Conservation (phyloP, 1,140 invertebrate genomes). For the Bombus pyrosoma region DNA sequence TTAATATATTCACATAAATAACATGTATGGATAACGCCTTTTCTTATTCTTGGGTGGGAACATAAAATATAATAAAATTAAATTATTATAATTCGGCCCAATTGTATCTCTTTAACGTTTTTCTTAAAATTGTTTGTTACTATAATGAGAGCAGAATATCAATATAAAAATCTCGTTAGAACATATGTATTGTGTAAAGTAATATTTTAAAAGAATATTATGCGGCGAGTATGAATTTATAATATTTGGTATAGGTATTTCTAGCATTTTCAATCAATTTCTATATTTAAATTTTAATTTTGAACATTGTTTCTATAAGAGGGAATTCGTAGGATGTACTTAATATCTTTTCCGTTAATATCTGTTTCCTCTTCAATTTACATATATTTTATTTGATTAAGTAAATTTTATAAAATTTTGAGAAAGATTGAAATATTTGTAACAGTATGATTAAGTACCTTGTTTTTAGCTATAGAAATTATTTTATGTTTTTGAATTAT, state of each 20-base stretch:
- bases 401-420: background rate
- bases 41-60: background rate
- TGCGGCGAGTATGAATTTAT: background rate
- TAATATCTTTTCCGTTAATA: background rate
- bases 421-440: background rate
- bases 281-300: background rate
- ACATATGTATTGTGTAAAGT: background rate
- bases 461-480: too few relatives aligned
- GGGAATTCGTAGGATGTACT: background rate
- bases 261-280: background rate
- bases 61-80: background rate
- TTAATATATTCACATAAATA: background rate
- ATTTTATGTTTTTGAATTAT: too few relatives aligned
- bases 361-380: background rate
- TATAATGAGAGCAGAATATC: background rate
- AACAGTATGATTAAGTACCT: background rate
- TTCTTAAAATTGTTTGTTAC: background rate
- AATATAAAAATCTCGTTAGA: background rate
- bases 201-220: background rate
- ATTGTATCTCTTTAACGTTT: too few relatives aligned
- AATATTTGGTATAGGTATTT: too few relatives aligned
- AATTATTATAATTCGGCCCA: background rate
- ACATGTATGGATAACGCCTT: background rate
- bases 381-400: too few relatives aligned
- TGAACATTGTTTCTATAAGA: background rate